Conservation (phyloP, 2,888 invertebrate species). For the Ophion ellenae region DNA sequence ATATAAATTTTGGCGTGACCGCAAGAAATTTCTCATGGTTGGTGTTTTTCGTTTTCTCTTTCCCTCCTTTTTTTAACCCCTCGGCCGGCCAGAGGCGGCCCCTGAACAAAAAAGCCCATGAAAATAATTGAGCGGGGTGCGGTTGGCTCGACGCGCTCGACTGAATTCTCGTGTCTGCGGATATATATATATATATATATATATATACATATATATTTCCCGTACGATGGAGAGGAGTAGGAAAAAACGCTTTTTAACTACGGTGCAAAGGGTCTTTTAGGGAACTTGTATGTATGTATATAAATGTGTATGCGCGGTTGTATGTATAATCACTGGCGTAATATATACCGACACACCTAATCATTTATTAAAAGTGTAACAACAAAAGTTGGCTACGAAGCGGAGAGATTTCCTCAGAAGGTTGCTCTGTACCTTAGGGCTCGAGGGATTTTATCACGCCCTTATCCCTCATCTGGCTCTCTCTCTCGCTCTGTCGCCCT, state of each 20-base stretch:
- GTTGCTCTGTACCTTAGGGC: neutral
- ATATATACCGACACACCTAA: constrained; percentile 48
- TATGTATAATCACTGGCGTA: too few species aligned
- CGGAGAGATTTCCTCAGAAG: constrained; percentile 16
- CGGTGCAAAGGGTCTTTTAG: neutral
- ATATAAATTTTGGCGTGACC: too few species aligned
- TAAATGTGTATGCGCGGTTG: too few species aligned
- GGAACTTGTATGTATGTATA: too few species aligned
- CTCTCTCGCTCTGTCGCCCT: neutral
- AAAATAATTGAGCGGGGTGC: constrained; percentile 55
- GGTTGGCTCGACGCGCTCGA: constrained; percentile 24
- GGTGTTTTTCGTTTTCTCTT: constrained; percentile 32
- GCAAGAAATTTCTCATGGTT: too few species aligned
- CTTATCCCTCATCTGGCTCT: constrained; percentile 1
- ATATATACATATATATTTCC: too few species aligned
- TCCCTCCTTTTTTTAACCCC: constrained; percentile 27
- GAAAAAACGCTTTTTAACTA: constrained; percentile 12
- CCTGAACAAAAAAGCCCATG: constrained; percentile 28
- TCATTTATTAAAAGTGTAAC: constrained; percentile 63
- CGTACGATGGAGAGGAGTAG: too few species aligned
- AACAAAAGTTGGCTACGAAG: constrained; percentile 58
- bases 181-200: neutral
- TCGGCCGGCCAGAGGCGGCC: neutral
- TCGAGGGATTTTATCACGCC: constrained; percentile 14
- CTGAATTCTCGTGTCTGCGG: constrained; percentile 18